Evolutionary conservation across 2,797 vertebrate genomes (phyloP).

Genomic region (Enteromius fasciolatus): DNA sequence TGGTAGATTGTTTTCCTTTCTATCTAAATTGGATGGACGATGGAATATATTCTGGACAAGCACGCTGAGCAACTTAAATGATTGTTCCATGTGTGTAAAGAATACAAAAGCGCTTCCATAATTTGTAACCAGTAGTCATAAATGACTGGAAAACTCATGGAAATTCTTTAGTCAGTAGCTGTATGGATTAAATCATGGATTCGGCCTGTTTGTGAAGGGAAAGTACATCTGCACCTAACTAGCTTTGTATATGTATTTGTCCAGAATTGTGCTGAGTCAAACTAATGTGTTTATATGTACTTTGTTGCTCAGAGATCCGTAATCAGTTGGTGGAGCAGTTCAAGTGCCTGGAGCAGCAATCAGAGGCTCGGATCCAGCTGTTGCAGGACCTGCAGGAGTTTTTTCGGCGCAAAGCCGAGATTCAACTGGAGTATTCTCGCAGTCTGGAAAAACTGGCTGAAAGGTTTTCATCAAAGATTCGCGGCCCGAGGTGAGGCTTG

Average conservation of each 20-base stretch:
- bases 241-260: not conserved
- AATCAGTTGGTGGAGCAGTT: conserved; percentile 97
- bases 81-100: not conserved
- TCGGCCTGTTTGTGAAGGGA: not conserved
- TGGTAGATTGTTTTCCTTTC: not conserved
- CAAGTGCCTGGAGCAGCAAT: conserved; percentile 98
- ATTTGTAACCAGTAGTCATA: not conserved
- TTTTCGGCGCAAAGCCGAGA: conserved; percentile 96
- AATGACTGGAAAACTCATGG: not conserved
- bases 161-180: conserved; percentile 6
- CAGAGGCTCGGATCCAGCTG: conserved; percentile 93
- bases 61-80: not conserved
- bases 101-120: not conserved
- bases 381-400: conserved; percentile 98
- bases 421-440: conserved; percentile 94
- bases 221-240: not conserved
- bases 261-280: conserved; percentile 8
- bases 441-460: conserved; percentile 96
- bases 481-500: conserved; percentile 59
- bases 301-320: conserved; percentile 87
- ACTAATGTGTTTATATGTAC: conserved; percentile 42
- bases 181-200: not conserved
- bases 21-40: conserved; percentile 14
- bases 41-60: not conserved
- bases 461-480: conserved; percentile 95